Percentiles rank a stretch among this genome's conserved stretches.
These are phyloP conservation scores for Diachrysia chrysitis DNA, from an alignment of 2,888 invertebrate genomes.

Conservation along the genomic window DNA sequence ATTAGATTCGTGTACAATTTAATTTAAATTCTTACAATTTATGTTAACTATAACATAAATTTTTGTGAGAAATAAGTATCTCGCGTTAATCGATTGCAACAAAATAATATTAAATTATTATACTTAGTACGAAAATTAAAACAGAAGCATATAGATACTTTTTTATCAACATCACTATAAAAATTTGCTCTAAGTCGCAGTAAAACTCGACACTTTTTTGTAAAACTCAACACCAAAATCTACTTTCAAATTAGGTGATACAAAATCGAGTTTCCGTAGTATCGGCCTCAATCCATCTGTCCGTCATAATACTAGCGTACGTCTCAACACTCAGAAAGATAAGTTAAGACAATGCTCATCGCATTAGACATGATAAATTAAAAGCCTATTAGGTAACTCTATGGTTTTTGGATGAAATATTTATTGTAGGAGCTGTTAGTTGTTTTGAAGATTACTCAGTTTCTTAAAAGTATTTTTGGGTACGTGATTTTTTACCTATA, in stretches of 20 bases:
- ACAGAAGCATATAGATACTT: too few species aligned
- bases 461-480: background rate
- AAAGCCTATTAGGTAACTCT: constrained; percentile 12
- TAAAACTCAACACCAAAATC: background rate
- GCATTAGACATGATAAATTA: constrained; percentile 42
- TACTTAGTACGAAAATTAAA: too few species aligned
- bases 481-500: background rate
- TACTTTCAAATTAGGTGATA: constrained; percentile 8
- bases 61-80: too few species aligned
- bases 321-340: constrained; percentile 62
- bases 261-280: constrained; percentile 51
- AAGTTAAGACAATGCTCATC: constrained; percentile 51
- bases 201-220: too few species aligned
- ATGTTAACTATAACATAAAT: too few species aligned
- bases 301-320: constrained; percentile 57
- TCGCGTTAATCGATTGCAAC: too few species aligned
- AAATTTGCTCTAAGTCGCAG: too few species aligned
- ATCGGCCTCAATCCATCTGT: constrained; percentile 50
- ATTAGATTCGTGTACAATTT: too few species aligned
- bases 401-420: constrained; percentile 15
- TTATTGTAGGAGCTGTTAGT: constrained; percentile 8
- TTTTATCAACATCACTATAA: too few species aligned
- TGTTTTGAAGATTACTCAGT: background rate
- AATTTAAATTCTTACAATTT: too few species aligned
- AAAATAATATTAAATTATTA: too few species aligned